A percentile compares a stretch with the other conserved stretches of the same genome.
Conservation (phyloP, 2,113 vertebrate species). For the Equus przewalskii region DNA sequence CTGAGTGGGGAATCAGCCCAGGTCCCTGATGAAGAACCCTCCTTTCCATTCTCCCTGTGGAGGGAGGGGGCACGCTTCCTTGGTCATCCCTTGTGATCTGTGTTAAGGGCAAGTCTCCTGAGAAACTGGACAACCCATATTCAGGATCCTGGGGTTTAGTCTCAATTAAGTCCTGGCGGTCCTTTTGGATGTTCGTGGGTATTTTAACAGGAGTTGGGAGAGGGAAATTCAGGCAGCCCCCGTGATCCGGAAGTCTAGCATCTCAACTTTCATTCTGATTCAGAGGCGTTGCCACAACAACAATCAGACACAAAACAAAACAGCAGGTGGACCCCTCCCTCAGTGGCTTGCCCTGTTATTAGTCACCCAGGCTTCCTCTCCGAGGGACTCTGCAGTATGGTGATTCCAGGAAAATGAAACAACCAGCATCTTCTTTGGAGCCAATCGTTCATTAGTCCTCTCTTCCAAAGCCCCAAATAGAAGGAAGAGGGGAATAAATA, state of each 20-base stretch:
- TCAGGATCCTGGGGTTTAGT: neutral
- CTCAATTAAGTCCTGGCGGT: neutral
- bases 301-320: neutral
- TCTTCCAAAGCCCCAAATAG: neutral
- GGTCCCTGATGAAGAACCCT: neutral
- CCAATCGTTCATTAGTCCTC: neutral
- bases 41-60: neutral
- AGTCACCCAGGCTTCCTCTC: neutral
- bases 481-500: neutral
- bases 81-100: neutral
- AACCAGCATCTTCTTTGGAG: neutral
- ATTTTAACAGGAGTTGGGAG: neutral
- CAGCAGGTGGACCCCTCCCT: neutral
- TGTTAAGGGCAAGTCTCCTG: too few species aligned
- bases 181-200: neutral
- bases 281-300: neutral
- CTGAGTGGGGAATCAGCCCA: neutral
- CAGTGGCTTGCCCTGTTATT: neutral
- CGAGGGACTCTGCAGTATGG: rapidly evolving
- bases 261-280: neutral
- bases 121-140: neutral
- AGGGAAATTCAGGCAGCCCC: neutral
- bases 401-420: neutral
- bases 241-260: neutral
- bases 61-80: neutral